Base-by-base conservation (phyloP, 2,113 vertebrate species). In the Arenaria interpres region DNA sequence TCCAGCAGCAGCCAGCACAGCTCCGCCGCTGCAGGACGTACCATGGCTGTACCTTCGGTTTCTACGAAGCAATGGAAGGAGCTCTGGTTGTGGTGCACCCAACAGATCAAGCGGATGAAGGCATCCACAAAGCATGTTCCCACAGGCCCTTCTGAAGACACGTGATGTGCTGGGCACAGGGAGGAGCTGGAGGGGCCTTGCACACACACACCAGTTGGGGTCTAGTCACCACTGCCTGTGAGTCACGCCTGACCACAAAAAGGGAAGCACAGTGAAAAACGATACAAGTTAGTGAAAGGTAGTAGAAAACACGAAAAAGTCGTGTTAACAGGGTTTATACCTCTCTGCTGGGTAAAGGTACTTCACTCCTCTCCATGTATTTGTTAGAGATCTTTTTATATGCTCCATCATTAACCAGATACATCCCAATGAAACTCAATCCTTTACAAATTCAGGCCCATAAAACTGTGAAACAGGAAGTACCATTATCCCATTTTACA, bases 231-330 rank as follows among this genome's bases (percentile, higher is more conserved):
- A 6, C 60, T 37, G 59, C 43, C 50, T 19, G 8, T 12, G 11
- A 14, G 45, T 54, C 75, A 32, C 12, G 9, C 50, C 68, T 30
- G 16, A 20, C 21, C 43, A 27, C 51, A 50, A 43, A 57, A 57
- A 41, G 63, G 17, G 69, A 22, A 22, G 18, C 46, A 53, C 41
- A 54, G 24, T 19, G 24, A 46, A n/a, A 68, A 68, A 20, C 7
- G 35, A 27, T 3, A 23, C 43, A 22, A 39, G 25, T 39, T 35
- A 62, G 46, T 62, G 53, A 46, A 82, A 12, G 59, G 53, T 1
- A 0, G 18, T 7, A 60, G 46, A 10, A 60, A 35, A 21, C 6
- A 0, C 4, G 10, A 15, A 27, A 23, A 37, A 33, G 39, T 10
- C 23, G 13, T 13, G 13, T 32, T 76, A 46, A 54, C 16, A 3